A percentile compares a stretch with the other conserved stretches of the same genome.
These are phyloP conservation scores for Diaphora mendica DNA, from an alignment of 2,888 invertebrate species.

Conservation along the genomic window DNA sequence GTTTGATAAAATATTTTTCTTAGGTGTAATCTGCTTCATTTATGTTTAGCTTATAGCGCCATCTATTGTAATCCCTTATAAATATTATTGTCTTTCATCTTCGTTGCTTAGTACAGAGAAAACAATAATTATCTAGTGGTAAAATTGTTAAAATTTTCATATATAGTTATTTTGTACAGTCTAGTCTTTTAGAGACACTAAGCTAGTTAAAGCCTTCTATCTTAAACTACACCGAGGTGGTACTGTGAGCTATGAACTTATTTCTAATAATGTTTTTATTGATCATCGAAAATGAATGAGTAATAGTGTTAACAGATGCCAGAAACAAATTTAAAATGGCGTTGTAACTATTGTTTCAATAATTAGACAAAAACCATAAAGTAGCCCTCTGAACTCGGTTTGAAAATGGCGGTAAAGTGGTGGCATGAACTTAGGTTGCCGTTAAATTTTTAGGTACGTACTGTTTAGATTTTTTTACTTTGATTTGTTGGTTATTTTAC, in stretches of 20 bases:
- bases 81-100: conserved; percentile 47
- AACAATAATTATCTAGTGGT: conserved; percentile 30
- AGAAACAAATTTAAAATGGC: no score
- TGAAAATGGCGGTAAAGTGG: no score
- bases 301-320: background rate
- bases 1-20: background rate
- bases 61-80: conserved; percentile 32
- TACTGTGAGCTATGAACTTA: conserved; percentile 27
- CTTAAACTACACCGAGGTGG: conserved; percentile 64
- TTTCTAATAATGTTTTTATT: conserved; percentile 8
- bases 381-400: no score
- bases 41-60: conserved; percentile 33
- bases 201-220: conserved; percentile 85
- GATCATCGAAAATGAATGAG: background rate
- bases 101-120: conserved; percentile 54
- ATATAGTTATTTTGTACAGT: conserved; percentile 71
- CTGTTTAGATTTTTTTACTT: no score
- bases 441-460: no score
- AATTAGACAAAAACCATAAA: no score
- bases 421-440: no score
- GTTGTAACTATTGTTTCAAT: no score
- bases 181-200: conserved; percentile 83
- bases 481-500: no score
- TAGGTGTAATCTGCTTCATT: no score
- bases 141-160: conserved; percentile 47